Evolutionary conservation across 2,113 vertebrate species (phyloP).

Genomic region (Nanorana parkeri): DNA sequence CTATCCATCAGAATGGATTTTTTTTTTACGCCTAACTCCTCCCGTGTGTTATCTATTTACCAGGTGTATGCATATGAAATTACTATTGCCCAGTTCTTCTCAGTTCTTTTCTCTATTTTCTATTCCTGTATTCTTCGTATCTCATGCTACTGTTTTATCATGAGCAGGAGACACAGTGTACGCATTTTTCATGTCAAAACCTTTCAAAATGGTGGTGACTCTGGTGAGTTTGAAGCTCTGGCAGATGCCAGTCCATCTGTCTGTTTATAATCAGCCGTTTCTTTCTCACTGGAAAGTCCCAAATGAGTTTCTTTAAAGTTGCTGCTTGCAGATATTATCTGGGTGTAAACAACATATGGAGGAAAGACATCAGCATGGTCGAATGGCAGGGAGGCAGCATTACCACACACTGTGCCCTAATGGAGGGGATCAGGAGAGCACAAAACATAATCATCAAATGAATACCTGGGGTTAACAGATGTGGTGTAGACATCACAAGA

Average conservation of each 20-base stretch:
- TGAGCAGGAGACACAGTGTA: neutral
- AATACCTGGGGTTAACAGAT: neutral
- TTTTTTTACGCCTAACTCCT: neutral
- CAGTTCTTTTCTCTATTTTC: neutral
- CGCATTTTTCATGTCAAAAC: slow-evolving; percentile 30
- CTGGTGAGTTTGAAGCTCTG: slow-evolving; percentile 42
- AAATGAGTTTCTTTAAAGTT: slow-evolving; percentile 44
- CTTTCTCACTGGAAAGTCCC: slow-evolving; percentile 45
- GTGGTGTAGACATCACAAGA: neutral
- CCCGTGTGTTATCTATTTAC: neutral
- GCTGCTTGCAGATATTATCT: slow-evolving; percentile 24
- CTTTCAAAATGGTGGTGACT: slow-evolving; percentile 48
- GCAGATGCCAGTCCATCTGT: slow-evolving; percentile 51
- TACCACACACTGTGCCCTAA: slow-evolving; percentile 33
- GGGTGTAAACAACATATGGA: slow-evolving; percentile 48
- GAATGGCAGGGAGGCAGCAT: slow-evolving; percentile 20
- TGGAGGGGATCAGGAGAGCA: slow-evolving; percentile 29
- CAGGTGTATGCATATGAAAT: neutral
- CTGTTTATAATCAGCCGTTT: slow-evolving; percentile 29
- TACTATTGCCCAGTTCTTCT: neutral
- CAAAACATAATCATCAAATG: slow-evolving; percentile 23
- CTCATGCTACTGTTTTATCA: slow-evolving; percentile 10
- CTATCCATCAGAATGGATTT: neutral
- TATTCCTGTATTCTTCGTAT: neutral
- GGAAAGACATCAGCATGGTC: slow-evolving; percentile 17